These are phyloP conservation scores for Notothenia coriiceps DNA, from an alignment of 2,113 vertebrate genomes.

Conservation along the genomic window DNA sequence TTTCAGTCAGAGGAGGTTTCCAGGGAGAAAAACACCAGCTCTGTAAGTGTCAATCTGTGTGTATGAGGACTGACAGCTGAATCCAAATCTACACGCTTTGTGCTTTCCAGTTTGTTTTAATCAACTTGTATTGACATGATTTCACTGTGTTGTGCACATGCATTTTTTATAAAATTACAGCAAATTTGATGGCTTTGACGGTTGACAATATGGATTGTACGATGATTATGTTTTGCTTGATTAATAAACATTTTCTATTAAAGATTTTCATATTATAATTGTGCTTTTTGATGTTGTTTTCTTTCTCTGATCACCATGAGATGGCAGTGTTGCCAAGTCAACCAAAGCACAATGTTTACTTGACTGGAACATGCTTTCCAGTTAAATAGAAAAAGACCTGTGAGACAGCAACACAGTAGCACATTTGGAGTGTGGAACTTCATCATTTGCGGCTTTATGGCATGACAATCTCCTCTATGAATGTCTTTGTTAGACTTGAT, in stretches of 20 bases:
- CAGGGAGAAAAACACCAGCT: slow-evolving; percentile 1
- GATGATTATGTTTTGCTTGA: slow-evolving; percentile 8
- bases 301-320: slow-evolving; percentile 73
- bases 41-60: not conserved
- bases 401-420: slow-evolving; percentile 13
- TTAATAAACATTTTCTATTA: slow-evolving; percentile 38
- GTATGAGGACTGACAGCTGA: not conserved
- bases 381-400: not conserved
- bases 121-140: not conserved
- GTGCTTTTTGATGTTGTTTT: slow-evolving; percentile 14
- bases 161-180: slow-evolving; percentile 15
- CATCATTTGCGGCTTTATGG: not conserved
- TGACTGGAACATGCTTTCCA: slow-evolving; percentile 44
- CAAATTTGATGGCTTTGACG: slow-evolving; percentile 16
- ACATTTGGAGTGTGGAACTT: not conserved
- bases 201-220: not conserved
- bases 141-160: slow-evolving; percentile 2
- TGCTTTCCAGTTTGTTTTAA: slow-evolving; percentile 15
- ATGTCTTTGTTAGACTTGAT: not conserved
- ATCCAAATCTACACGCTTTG: not conserved
- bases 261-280: slow-evolving; percentile 23
- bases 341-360: slow-evolving; percentile 42
- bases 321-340: slow-evolving; percentile 85
- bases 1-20: slow-evolving; percentile 26
- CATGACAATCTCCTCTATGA: not conserved